Evolutionary conservation across 2,888 invertebrate genomes (phyloP), one percentile per base, ranked within the genome.

Genomic region (Seladonia tumulorum): DNA sequence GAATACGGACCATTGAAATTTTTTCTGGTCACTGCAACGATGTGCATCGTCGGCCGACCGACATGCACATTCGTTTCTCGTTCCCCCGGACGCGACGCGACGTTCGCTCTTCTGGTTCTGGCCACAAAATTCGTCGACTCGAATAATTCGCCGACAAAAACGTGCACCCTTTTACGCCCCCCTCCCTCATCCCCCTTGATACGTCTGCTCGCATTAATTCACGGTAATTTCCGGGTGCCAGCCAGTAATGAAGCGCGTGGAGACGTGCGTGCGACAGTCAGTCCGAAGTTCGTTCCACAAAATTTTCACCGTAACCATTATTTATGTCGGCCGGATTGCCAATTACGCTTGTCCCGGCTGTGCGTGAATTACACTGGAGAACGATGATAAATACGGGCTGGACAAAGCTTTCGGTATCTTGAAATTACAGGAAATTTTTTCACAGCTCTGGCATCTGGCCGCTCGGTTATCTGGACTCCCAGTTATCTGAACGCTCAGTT

Each of bases 191-290:
- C n/a, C n/a, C 29, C 47, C 16, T 29, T 57, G 4, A n/a, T 60
- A 12, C 73, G 57, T 76, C 29, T 66, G 73, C 25, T 76, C 57
- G 12, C 49, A 74, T 76, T 87, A 83, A 87, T 82, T 83, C 25
- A 60, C 68, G 60, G 53, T 72, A 86, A 86, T 86, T 85, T 74
- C 57, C 71, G 14, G 39, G 18, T 22, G 39, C 42, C 53, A 72
- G 68, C 25, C 68, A 72, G 81, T 81, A 79, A 86, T 60, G 76
- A 85, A 84, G 47, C 72, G 39, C 39, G 53, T 35, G 85, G 63
- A 66, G 53, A 76, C 72, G 57, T 35, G 49, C 10, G 22, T 39
- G 25, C 57, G 57, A 85, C 57, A 71, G 4, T 22, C 25, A 66
- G n/a, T 12, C 39, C 72, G 49, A 76, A 60, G 45, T 42, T 72